Conservation (phyloP, 2,113 vertebrate genomes). For the Brienomyrus brachyistius region DNA sequence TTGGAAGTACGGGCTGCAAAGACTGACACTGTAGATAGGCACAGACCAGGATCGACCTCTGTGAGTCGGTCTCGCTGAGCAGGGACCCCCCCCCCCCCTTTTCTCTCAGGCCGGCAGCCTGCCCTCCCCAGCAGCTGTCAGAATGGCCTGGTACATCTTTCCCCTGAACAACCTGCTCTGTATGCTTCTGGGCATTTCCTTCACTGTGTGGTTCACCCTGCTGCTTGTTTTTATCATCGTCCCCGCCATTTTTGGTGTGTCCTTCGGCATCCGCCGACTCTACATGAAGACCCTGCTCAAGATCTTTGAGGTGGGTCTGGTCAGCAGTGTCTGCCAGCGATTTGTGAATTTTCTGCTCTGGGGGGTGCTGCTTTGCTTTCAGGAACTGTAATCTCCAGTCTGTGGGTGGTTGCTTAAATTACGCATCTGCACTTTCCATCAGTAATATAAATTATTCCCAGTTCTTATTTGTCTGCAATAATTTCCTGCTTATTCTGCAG, state of each 20-base stretch:
- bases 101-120: neutral
- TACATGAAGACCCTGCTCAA: slow-evolving; percentile 83
- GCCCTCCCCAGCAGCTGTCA: neutral
- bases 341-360: neutral
- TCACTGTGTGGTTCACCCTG: slow-evolving; percentile 78
- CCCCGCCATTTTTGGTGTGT: slow-evolving; percentile 81
- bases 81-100: neutral
- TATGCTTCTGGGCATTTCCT: slow-evolving; percentile 73
- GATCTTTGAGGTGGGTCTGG: slow-evolving; percentile 73
- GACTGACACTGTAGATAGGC: slow-evolving; percentile 25
- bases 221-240: slow-evolving; percentile 81
- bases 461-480: neutral
- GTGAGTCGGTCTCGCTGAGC: neutral
- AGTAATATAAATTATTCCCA: neutral
- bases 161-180: slow-evolving; percentile 76
- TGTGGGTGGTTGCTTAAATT: neutral
- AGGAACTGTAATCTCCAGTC: neutral
- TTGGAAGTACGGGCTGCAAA: slow-evolving; percentile 32
- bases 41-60: neutral
- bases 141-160: slow-evolving; percentile 47
- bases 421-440: neutral
- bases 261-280: slow-evolving; percentile 76
- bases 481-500: neutral
- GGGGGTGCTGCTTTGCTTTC: neutral
- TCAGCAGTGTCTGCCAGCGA: neutral